Evolutionary conservation across 2,797 vertebrate species (phyloP), one percentile per base, ranked within the genome.

Genomic region (Geotrypetes seraphini): DNA sequence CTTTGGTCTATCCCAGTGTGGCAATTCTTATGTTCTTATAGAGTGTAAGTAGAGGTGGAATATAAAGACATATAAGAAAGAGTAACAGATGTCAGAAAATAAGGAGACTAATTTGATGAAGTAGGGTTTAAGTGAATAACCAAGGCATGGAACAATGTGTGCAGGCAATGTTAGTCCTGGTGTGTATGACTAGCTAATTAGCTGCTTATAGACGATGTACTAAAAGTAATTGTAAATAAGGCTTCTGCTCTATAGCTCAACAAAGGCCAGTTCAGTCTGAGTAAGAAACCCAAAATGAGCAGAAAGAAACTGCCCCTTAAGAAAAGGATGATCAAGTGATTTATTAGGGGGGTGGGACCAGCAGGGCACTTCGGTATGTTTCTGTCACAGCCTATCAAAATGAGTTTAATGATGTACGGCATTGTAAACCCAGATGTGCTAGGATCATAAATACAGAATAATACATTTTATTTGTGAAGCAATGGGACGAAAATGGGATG

Each of bases 391-490:
- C 15, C n/a, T 26, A 12, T 14, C n/a, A 6, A 16, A 3, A 13
- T 6, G 10, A 26, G 11, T 23, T 12, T 19, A 23, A 3, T 2
- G 1, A 20, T 6, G 10, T 17, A 13, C 11, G 8, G 25, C 21
- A 17, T 29, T 30, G 8, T 15, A 16, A 11, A 10, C 19, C 2
- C 1, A 7, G 1, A 2, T 28, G 26, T 10, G 3, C 3, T 25
- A 27, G 4, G 8, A 9, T 12, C 0, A 1, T 5, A 13, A 10
- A 7, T 15, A 16, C 0, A 1, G 4, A 8, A 6, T 12, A 16
- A 33, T 32, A 31, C 37, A 23, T 10, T 2, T 1, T 28, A 31
- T 16, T 41, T 7, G 2, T 51, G 55, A 58, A 40, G 22, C 8
- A 33, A 47, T 51, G 39, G 26, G 3, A 2, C 21, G 47, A 33